Evolutionary conservation across 64 coral and sea anemone genomes (phyloP), one percentile per base, ranked within the genome.

Genomic region (Montipora capricornis): DNA sequence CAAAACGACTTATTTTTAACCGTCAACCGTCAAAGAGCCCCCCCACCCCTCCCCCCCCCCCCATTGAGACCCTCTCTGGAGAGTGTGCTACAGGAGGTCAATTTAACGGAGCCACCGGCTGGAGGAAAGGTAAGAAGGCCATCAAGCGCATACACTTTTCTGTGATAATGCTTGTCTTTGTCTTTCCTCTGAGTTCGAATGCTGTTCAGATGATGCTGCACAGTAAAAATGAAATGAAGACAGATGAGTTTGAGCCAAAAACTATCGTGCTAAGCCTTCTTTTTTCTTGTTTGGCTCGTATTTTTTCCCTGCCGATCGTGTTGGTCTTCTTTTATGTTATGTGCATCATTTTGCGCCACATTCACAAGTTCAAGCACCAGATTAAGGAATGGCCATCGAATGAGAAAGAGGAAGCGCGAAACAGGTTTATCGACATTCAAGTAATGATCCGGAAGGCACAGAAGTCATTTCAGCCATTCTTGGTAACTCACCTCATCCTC

Each of bases 301-400:
- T 79, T 71, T 68, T 91, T 4, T 80, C 67, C 51, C 70, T 97
- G 5, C 91, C 95, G 0, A 89, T 97, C 1, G 80, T 97, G 22
- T 53, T 97, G 15, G 89, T 60, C n/a, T 84, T 97, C 15, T 64
- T 97, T 22, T 47, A 86, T 10, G 83, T 50, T 0, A 66, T 97
- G 2, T 97, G 82, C 45, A 75, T 97, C 11, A 91, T 94, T 1
- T 97, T 91, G 53, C 88, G 77, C 55, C 92, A 94, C 13, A 78
- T 91, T 46, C 88, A 88, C 44, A 19, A 87, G 1, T 97, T 84
- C 48, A 97, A 97, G 19, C 82, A 80, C 1, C 55, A 94, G 14
- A 71, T 97, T 17, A 57, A 94, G 29, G 87, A 83, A 37, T 97
- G 92, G 89, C 92, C 78, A 3, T 20, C n/a, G 12, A 20, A 74